Conservation (phyloP, 2,113 vertebrate species). For the Electrona antarctica region DNA sequence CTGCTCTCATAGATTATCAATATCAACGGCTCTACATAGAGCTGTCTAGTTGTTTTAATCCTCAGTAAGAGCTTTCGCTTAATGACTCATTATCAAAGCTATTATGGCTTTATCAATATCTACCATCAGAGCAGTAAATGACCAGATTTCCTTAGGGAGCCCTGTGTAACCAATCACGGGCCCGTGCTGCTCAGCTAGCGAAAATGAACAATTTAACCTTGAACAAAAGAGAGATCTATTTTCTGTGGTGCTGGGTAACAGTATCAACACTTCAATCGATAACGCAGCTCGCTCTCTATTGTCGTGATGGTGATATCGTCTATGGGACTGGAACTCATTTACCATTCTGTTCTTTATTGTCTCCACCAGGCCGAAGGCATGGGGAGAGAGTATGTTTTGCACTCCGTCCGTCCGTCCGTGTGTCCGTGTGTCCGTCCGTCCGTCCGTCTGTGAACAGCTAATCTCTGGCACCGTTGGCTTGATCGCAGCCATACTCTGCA, state of each 20-base stretch:
- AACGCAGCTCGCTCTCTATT: conserved; percentile 3
- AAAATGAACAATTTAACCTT: conserved; percentile 67
- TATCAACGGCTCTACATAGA: conserved; percentile 33
- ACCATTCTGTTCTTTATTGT: conserved; percentile 20
- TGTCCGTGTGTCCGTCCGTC: too few species aligned
- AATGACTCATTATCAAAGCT: conserved; percentile 66
- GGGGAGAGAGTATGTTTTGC: too few species aligned
- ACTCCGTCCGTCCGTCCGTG: too few species aligned
- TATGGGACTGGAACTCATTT: conserved; percentile 25
- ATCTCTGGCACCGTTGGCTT: too few species aligned
- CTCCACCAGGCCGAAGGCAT: too few species aligned
- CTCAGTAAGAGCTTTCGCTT: conserved; percentile 60
- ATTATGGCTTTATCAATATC: conserved; percentile 71
- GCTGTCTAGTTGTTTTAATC: conserved; percentile 60
- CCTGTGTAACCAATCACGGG: conserved; percentile 54
- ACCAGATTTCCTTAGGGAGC: conserved; percentile 57
- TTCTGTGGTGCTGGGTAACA: conserved; percentile 12
- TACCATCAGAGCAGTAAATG: conserved; percentile 65
- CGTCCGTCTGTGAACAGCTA: too few species aligned
- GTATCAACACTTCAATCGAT: conserved; percentile 7
- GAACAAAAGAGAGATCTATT: conserved; percentile 50
- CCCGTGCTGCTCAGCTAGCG: conserved; percentile 9
- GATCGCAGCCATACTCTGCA: too few species aligned
- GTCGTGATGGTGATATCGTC: conserved; percentile 33
- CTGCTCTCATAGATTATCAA: conserved; percentile 51